Percentiles rank a stretch among this genome's conserved stretches.
Conservation (phyloP, 2,113 vertebrate genomes). For the Pluvianellus socialis region DNA sequence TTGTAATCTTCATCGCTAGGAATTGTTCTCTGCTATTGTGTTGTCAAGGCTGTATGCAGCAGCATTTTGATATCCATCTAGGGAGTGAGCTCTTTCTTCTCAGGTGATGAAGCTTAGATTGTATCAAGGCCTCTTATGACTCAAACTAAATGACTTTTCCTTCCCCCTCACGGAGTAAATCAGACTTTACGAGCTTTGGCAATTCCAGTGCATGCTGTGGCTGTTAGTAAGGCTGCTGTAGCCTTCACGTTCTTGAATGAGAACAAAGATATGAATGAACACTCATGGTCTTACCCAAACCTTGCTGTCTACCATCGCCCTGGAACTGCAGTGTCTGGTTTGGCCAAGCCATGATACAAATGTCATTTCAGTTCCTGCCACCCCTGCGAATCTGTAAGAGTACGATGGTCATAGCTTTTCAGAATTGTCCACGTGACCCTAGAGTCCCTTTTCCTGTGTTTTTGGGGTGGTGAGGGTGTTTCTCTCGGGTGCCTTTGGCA, state of each 20-base stretch:
- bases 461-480: neutral
- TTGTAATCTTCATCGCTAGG: neutral
- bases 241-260: constrained; percentile 1
- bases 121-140: constrained; percentile 16
- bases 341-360: neutral
- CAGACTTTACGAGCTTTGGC: neutral
- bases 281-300: neutral
- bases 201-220: neutral
- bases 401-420: neutral
- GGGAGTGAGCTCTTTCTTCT: constrained; percentile 16
- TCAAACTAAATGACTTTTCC: constrained; percentile 19
- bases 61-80: constrained; percentile 6
- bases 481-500: neutral
- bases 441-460: neutral
- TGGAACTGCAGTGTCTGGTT: neutral
- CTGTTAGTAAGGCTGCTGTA: neutral
- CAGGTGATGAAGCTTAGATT: constrained; percentile 42
- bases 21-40: constrained; percentile 9
- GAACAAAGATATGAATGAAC: neutral
- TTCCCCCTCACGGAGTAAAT: neutral
- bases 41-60: neutral
- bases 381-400: neutral
- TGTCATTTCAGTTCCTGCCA: neutral
- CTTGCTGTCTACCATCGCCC: neutral
- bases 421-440: neutral